A percentile compares a stretch with the other conserved stretches of the same genome.
Evolutionary conservation across 2,888 invertebrate species (phyloP).

Genomic region (Amphipoea lucens): DNA sequence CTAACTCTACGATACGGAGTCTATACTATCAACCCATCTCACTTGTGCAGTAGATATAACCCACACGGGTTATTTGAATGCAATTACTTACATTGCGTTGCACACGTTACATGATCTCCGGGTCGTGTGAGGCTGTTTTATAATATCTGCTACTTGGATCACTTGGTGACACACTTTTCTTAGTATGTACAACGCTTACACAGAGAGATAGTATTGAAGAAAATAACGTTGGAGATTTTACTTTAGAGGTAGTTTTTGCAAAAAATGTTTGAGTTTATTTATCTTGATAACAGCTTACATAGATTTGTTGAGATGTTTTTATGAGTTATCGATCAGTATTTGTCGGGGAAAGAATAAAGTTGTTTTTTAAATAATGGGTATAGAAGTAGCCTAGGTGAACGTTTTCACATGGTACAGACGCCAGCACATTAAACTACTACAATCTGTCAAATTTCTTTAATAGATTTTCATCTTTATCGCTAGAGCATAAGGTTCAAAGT

Average conservation of each 20-base stretch:
- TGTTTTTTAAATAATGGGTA: not conserved
- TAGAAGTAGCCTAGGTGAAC: not conserved
- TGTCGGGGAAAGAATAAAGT: too few relatives aligned
- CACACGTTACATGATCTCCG: conserved; percentile 46
- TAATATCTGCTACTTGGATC: conserved; percentile 39
- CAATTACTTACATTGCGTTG: conserved; percentile 44
- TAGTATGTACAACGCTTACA: not conserved
- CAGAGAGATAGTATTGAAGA: not conserved
- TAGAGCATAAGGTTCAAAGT: too few relatives aligned
- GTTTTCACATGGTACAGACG: not conserved
- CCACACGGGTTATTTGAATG: conserved; percentile 21
- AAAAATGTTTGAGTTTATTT: not conserved
- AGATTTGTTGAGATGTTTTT: not conserved
- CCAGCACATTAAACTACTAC: too few relatives aligned
- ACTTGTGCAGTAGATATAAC: not conserved
- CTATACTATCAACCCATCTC: not conserved
- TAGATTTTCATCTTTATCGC: too few relatives aligned
- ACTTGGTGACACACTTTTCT: conserved; percentile 41
- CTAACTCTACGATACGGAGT: not conserved
- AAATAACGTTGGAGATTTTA: not conserved
- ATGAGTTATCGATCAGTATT: not conserved
- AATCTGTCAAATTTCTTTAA: too few relatives aligned
- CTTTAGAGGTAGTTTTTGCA: too few relatives aligned
- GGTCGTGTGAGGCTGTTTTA: conserved; percentile 46
- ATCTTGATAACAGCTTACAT: not conserved